These are phyloP conservation scores for Melinaea marsaeus DNA, from an alignment of 2,888 invertebrate genomes.

Conservation along the genomic window DNA sequence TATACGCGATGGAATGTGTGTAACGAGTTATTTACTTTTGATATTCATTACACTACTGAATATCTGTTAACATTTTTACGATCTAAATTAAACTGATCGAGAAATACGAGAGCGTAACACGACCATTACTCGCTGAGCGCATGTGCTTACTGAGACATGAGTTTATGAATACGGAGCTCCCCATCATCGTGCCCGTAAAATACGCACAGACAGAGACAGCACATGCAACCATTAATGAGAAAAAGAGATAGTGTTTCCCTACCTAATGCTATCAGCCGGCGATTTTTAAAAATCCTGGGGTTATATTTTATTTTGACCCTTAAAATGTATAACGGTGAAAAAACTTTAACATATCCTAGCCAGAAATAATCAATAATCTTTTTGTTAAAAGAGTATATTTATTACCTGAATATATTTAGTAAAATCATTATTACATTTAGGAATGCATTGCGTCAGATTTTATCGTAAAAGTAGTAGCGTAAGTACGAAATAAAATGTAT, in stretches of 20 bases:
- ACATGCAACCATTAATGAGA: conserved; percentile 7
- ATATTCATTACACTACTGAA: conserved; percentile 61
- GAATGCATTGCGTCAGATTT: not conserved
- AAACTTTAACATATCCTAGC: not conserved
- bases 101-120: conserved; percentile 36
- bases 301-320: not conserved
- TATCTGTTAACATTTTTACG: conserved; percentile 67
- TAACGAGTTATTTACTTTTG: conserved; percentile 41
- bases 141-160: conserved; percentile 44
- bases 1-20: conserved; percentile 21
- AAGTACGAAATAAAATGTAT: not conserved
- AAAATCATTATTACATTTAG: not conserved
- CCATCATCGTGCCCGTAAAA: conserved; percentile 19
- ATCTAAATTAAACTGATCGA: conserved; percentile 57
- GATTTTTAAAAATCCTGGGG: conserved; percentile 2
- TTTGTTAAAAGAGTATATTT: not conserved
- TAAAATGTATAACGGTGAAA: not conserved
- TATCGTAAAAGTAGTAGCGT: not conserved
- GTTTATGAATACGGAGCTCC: conserved; percentile 25
- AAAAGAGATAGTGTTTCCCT: conserved; percentile 23
- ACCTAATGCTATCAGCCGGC: conserved; percentile 10
- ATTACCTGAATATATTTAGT: not conserved
- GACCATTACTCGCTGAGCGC: conserved; percentile 52
- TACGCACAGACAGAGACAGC: conserved; percentile 25
- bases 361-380: not conserved